Conservation (phyloP, 2,113 vertebrate species). For the Peromyscus maniculatus region DNA sequence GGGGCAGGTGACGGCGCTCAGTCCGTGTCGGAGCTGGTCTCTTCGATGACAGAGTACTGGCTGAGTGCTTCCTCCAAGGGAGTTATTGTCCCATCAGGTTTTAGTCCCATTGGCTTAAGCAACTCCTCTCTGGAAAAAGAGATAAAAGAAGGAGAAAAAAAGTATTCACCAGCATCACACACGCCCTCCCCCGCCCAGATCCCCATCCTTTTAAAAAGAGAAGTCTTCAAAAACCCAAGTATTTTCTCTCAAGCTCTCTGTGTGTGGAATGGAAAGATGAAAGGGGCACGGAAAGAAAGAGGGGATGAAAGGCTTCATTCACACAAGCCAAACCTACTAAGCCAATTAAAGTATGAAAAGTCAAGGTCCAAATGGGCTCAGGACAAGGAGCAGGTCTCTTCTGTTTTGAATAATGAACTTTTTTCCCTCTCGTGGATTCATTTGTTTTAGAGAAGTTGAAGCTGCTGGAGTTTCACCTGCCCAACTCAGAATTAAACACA, state of each 20-base stretch:
- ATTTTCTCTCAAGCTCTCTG: slow-evolving; percentile 81
- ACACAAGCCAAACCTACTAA: slow-evolving; percentile 84
- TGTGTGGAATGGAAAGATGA: slow-evolving; percentile 83
- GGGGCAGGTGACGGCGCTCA: slow-evolving; percentile 84
- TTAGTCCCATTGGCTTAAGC: slow-evolving; percentile 97
- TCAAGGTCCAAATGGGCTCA: slow-evolving; percentile 85
- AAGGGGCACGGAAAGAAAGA: slow-evolving; percentile 83
- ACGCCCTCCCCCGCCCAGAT: slow-evolving; percentile 64
- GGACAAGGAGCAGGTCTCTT: slow-evolving; percentile 84
- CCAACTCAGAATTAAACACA: slow-evolving; percentile 59
- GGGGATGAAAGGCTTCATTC: slow-evolving; percentile 86
- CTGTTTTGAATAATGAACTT: slow-evolving; percentile 77
- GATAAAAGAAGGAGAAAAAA: slow-evolving; percentile 74
- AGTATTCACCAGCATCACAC: slow-evolving; percentile 83
- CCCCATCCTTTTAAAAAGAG: slow-evolving; percentile 77
- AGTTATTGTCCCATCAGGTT: slow-evolving; percentile 95
- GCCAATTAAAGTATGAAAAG: slow-evolving; percentile 88
- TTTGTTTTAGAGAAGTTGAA: slow-evolving; percentile 66
- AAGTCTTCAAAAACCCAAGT: slow-evolving; percentile 83
- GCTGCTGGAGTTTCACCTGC: slow-evolving; percentile 80
- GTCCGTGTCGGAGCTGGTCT: slow-evolving; percentile 95
- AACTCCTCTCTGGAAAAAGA: slow-evolving; percentile 93
- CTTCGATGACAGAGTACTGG: slow-evolving; percentile 88
- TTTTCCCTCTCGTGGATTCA: slow-evolving; percentile 63
- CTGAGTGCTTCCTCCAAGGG: slow-evolving; percentile 94